Evolutionary conservation across 2,113 vertebrate genomes (phyloP), one percentile per base, ranked within the genome.

Genomic region (Oncorhynchus gorbuscha): DNA sequence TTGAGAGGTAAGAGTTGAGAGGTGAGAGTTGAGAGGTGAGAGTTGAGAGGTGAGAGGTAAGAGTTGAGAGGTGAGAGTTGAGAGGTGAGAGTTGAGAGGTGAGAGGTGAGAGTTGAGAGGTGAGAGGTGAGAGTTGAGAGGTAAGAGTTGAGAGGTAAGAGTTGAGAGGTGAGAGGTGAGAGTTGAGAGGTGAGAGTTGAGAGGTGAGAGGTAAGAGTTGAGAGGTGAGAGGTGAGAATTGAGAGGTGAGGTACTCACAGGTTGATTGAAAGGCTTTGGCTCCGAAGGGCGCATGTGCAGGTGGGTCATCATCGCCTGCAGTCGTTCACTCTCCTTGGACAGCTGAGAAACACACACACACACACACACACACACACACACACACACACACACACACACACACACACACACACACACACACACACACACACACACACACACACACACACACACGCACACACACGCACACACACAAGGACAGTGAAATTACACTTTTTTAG

Each of bases 301-400:
- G 83, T 99, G 98, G 76, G 98, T 95, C 98, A 99, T 99, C 98
- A 99, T 99, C 20, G 98, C 97, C 86, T 99, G 97, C 71, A 99
- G 95, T 82, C 98, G 95, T 90, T 99, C 98, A 0, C 97, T 99
- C 92, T 99, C 97, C 91, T 99, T 99, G 7, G 97, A 94, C 85
- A 99, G 94, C 98, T 99, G 93, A 12, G 66, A 81, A 73, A 84
- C 68, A 83, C 20, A 86, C 35, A 72, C 76, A n/a, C 30, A 1
- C 30, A 3, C 30, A 1, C 30, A 0, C 30, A 30, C 30, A 3
- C 30, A 30, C 30, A 0, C 12, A 49, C 14, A 58, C n/a, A 16
- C 49, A 14, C 12, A 1, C 49, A 16, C 49, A 83, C 68, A 83
- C 20, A 85, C 35, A 72, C 24, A 24, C 24, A 24, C 24, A 24